Conservation (phyloP, 2,113 vertebrate genomes). For the Acrocephalus kingi region DNA sequence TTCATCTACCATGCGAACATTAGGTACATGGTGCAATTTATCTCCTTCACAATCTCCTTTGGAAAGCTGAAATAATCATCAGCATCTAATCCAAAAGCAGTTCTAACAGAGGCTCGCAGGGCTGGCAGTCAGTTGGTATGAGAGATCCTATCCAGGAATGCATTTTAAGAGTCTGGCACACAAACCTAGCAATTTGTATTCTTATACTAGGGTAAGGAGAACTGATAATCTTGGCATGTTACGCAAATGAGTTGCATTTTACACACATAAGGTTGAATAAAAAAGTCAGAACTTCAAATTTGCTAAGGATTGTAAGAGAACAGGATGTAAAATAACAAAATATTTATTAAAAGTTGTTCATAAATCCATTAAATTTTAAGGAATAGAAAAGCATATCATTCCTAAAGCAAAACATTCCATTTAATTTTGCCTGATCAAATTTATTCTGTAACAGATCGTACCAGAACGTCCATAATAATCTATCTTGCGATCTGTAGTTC, state of each 20-base stretch:
- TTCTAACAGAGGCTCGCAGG: fast-evolving
- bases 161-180: not conserved
- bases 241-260: not conserved
- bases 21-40: not conserved
- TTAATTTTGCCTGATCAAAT: not conserved
- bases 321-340: not conserved
- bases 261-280: not conserved
- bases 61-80: not conserved
- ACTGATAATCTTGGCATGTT: not conserved
- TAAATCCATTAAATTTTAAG: not conserved
- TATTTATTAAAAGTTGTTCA: not conserved
- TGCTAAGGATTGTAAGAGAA: not conserved
- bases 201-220: not conserved
- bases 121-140: not conserved
- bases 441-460: fast-evolving
- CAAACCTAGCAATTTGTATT: not conserved
- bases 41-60: not conserved
- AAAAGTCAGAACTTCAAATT: not conserved
- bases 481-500: not conserved
- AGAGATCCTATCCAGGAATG: not conserved
- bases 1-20: not conserved
- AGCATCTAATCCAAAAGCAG: not conserved
- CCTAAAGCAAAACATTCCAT: not conserved
- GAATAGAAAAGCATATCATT: not conserved
- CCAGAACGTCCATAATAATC: not conserved